A percentile compares a stretch with the other conserved stretches of the same genome.
These are phyloP conservation scores for Sarcophaga caerulescens DNA, from an alignment of 2,888 invertebrate species.

Conservation along the genomic window DNA sequence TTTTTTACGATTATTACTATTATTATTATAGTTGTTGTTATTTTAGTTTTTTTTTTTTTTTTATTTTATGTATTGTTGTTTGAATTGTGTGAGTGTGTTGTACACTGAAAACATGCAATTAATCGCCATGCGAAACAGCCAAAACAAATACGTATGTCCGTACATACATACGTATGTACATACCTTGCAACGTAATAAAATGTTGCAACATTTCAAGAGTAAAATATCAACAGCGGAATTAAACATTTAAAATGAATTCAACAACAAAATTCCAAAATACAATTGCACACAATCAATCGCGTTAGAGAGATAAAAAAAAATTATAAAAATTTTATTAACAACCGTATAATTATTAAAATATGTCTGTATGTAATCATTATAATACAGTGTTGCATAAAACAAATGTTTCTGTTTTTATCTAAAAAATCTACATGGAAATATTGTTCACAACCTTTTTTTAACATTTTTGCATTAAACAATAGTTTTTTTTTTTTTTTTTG, in stretches of 20 bases:
- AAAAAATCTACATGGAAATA: too few species aligned
- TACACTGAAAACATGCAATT: constrained; percentile 65
- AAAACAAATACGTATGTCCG: constrained; percentile 31
- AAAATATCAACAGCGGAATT: not conserved
- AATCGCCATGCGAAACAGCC: constrained; percentile 62
- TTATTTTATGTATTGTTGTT: constrained; percentile 50
- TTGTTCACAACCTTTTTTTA: too few species aligned
- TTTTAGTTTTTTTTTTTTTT: constrained; percentile 44
- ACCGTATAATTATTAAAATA: too few species aligned
- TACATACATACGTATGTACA: not conserved
- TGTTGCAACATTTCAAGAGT: too few species aligned
- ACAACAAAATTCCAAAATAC: not conserved
- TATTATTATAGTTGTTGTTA: constrained; percentile 35
- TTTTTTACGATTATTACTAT: constrained; percentile 11
- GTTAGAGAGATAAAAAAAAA: too few species aligned
- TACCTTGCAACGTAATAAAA: not conserved
- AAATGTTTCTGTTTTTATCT: too few species aligned
- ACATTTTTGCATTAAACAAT: too few species aligned
- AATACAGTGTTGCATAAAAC: too few species aligned
- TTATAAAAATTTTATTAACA: too few species aligned
- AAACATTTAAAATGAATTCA: not conserved
- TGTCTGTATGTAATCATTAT: too few species aligned
- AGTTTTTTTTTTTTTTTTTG: too few species aligned
- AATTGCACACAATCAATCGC: too few species aligned
- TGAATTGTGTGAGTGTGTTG: constrained; percentile 61